phyloP scores from a whole-genome alignment of 2,797 vertebrate genomes.

The Dicrostonyx torquatus region DNA sequence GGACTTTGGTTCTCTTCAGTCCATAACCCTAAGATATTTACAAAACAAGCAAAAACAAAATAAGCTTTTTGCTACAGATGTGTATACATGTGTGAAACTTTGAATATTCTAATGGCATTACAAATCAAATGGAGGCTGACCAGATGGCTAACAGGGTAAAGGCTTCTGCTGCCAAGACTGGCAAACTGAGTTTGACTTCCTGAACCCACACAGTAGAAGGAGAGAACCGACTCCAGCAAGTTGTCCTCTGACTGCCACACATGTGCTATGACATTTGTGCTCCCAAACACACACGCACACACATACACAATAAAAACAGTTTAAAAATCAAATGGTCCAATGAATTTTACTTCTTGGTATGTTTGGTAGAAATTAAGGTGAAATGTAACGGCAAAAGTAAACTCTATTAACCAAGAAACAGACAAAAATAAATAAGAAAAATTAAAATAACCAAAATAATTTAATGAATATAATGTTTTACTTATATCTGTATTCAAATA shows the following conservation, averaged over 20 bases:
- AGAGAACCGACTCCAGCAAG: not conserved
- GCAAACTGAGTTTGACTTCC: not conserved
- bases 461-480: not conserved
- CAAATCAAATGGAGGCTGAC: not conserved
- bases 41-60: constrained; percentile 31
- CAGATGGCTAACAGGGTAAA: too few relatives aligned
- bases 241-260: not conserved
- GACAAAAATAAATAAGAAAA: not conserved
- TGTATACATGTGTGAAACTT: not conserved
- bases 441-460: constrained; percentile 33
- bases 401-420: not conserved
- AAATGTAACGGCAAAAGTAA: not conserved
- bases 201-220: not conserved
- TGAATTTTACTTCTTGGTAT: not conserved
- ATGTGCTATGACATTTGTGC: not conserved
- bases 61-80: not conserved
- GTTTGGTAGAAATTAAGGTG: constrained; percentile 4
- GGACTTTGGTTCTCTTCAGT: constrained; percentile 10
- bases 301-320: not conserved
- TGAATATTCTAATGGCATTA: not conserved
- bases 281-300: not conserved
- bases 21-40: not conserved
- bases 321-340: not conserved
- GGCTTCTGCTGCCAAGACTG: too few relatives aligned
- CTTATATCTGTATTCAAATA: not conserved